Base-by-base conservation (phyloP, 2,797 vertebrate genomes). In the Oryzias dopingdopingensis region DNA sequence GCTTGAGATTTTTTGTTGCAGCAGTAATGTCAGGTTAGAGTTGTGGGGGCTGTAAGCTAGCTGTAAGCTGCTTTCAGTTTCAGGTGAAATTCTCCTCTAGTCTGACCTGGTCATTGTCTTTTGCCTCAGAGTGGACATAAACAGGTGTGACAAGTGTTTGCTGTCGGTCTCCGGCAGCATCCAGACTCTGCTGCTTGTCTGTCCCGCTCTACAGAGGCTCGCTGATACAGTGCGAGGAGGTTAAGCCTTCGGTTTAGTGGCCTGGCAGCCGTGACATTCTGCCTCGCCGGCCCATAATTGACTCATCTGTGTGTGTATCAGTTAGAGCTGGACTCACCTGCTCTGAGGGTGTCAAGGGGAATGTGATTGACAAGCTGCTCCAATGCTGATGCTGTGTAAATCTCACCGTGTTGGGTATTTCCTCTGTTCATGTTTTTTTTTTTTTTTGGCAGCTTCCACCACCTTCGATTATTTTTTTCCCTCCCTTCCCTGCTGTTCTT, bases 251-350 rank as follows among this genome's bases (percentile, higher is more conserved):
- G 77, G 82, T 81, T 87, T 82, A 76, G 79, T 80, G 86, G 85
- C 84, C 72, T 65, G 64, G 82, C 71, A 69, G 75, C 80, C 74
- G 65, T 89, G 86, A 88, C 86, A 90, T 85, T 90, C 84, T 79
- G 67, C 74, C 76, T 79, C 24, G 52, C 62, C 68, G 45, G 70
- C 54, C 84, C 78, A 73, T 88, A 88, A 88, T 86, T 88, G 85
- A 90, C 84, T 88, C 74, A 63, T 86, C 64, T 51, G 75, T 68
- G 72, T 83, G 80, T 72, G 74, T 78, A 67, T 84, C 77, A 65
- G 61, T 77, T 75, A 76, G 76, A 79, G 62, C 79, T 68, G 41
- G 1, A 57, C 62, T 89, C 89, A 87, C 86, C 86, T 82, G 85
- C 89, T 85, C 73, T 4, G 14, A 41, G 57, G 51, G 57, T 67